Base-by-base conservation (phyloP, 2,113 vertebrate species). In the Cygnus atratus region DNA sequence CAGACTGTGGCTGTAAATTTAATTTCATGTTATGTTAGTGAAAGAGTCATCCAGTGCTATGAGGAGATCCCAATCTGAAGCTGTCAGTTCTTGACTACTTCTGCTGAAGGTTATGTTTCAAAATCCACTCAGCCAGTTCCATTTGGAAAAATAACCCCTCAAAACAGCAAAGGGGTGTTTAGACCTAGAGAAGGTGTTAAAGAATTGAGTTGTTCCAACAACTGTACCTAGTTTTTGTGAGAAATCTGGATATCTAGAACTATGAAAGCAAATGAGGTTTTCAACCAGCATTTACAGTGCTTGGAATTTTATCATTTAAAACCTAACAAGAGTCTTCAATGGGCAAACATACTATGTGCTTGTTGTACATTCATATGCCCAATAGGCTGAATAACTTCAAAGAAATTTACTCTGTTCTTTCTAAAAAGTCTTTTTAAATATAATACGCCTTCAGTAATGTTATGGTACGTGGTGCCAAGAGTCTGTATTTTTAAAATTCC, bases 401-500 rank as follows among this genome's bases (percentile, higher is more conserved):
- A 96, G 84, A 93, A 66, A 70, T 87, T 85, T 79, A 87, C 66
- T 84, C 61, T 84, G 28, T 26, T 85, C 74, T 58, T 88, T 79
- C 74, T 95, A 76, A 94, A 96, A 94, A 58, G 25, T 13, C 84
- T 87, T 95, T 92, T 92, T 80, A 85, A 93, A 93, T 67, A 89
- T 79, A 78, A 89, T 87, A 93, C 29, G 48, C 82, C 61, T 84
- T 97, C 75, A 93, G 86, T 96, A 93, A 48, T 93, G 26, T 86
- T 96, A 84, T 95, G 91, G 43, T 63, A 81, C 21, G 41, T 59
- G n/a, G 19, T 84, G 68, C 88, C 94, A 97, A 95, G 77, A 92
- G 66, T 80, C 83, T 94, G 71, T 88, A 96, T 95, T 93, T 97
- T 71, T 87, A 88, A 97, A 97, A 95, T 93, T 63, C 89, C 92